Evolutionary conservation across 2,797 vertebrate genomes (phyloP), one percentile per base, ranked within the genome.

Genomic region (Phyllotis vaccarum): DNA sequence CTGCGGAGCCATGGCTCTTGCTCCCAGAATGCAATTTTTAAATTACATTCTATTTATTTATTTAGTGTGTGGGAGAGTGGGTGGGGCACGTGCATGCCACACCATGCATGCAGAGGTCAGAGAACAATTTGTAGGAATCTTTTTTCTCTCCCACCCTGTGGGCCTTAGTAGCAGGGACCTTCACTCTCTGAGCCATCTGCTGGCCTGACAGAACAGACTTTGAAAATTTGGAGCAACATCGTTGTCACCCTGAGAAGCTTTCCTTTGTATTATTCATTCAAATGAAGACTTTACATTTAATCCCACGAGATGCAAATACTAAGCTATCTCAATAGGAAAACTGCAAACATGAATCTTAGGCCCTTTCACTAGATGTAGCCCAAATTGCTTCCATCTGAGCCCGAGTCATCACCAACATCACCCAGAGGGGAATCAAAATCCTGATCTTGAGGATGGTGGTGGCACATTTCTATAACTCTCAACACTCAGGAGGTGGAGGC

Each of bases 201-300:
- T 14, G 49, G 11, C 62, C 62, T 52, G 75, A 52, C 43, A 58
- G 66, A 43, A 34, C 43, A 58, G 78, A 46, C 34, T 89, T 64
- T 22, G 17, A 90, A 91, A 88, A n/a, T 60, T 68, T 72, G n/a
- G 56, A 90, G 70, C 27, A 10, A 34, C 34, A 12, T 74, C 37
- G 62, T 68, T 93, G 76, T 7, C 74, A 13, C 40, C 89, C 34
- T 88, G 87, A 58, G 87, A 78, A 93, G 88, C n/a, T 40, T 97
- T 78, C 40, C 49, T 81, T 56, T 43, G 80, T 40, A 37, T 88
- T 52, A 8, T 81, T 62, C 54, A 52, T 90, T 95, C 68, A 78
- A 52, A 8, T 54, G 19, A 78, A 60, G 62, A 66, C n/a, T 76
- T 90, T 79, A 34, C 89, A 13, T 93, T 93, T 68, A 89, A 91